Conservation (phyloP, 2,797 vertebrate genomes). For the Argentina silus region DNA sequence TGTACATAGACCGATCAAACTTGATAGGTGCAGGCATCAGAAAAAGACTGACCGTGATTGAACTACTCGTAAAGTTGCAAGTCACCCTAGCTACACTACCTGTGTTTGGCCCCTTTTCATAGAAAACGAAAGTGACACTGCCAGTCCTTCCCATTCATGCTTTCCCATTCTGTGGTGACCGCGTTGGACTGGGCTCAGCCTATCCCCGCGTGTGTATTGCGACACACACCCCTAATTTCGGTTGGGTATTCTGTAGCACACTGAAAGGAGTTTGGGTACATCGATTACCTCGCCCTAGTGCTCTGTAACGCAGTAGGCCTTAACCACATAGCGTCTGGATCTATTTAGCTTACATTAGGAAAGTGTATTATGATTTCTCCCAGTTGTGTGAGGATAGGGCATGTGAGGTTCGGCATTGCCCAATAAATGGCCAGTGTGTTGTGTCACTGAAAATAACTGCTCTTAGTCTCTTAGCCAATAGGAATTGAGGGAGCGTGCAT, state of each 20-base stretch:
- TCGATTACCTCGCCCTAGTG: background rate
- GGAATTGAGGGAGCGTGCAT: slow-evolving; percentile 52
- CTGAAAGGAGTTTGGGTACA: no score
- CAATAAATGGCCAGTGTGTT: background rate
- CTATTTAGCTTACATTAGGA: no score
- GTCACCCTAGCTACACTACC: slow-evolving; percentile 42
- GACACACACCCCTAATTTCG: background rate
- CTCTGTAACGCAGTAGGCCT: no score
- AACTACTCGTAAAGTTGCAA: slow-evolving; percentile 36
- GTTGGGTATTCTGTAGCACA: no score
- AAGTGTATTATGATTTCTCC: no score
- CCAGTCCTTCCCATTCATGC: slow-evolving; percentile 25
- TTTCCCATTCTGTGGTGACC: slow-evolving; percentile 24
- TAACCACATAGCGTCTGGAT: no score
- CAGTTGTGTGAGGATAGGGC: no score
- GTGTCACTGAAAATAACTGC: background rate
- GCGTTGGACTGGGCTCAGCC: background rate
- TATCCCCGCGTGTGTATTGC: background rate
- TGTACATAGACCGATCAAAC: no score
- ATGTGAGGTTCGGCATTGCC: no score
- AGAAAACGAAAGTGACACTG: slow-evolving; percentile 26
- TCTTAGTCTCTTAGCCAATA: background rate
- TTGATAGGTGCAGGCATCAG: no score
- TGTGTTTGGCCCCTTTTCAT: slow-evolving; percentile 45
- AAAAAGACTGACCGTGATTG: no score